Base-by-base conservation (phyloP, 2,113 vertebrate species). In the Apistogramma diplotaenia region DNA sequence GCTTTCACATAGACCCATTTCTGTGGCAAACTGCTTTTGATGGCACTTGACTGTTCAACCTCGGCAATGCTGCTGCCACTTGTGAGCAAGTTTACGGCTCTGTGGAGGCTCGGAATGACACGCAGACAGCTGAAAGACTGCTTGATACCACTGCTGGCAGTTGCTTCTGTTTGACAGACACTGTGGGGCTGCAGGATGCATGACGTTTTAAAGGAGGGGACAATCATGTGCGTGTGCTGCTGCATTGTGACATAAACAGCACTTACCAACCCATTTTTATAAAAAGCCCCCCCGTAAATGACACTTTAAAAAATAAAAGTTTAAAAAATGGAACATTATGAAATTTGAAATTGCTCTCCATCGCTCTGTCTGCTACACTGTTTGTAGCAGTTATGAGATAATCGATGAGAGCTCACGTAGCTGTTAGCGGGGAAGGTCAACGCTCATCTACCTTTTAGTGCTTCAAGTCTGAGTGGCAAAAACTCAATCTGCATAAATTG, bases 21-120 rank as follows among this genome's bases (percentile, higher is more conserved):
- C 87, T 87, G 81, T 83, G 82, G 90, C 91, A 91, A 93, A 92
- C 89, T 86, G 90, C 90, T 89, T 91, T 93, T 85, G 91, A 94
- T 79, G 93, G 81, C 86, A 93, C 94, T 94, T 92, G 93, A 94
- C 93, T 93, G 89, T 91, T 93, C 87, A 92, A 93, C 89, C 89
- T 85, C 81, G 46, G 80, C 89, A 83, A 90, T 74, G 87, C 87
- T 72, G 87, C 91, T 83, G 90, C 90, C 91, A 91, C 93, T 92
- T 90, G 83, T 85, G 79, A 89, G 83, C 60, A 72, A 83, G 89
- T 87, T 90, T 87, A 85, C 67, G 49, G 87, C 86, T 84, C 85
- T 89, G 87, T 58, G 76, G 83, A 86, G 87, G 85, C 83, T 87
- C 57, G 16, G 79, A 13, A 37, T 85, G 89, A 91, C 88, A 79